Evolutionary conservation across 2,113 vertebrate species (phyloP).

Genomic region (Zosterops pallidus): DNA sequence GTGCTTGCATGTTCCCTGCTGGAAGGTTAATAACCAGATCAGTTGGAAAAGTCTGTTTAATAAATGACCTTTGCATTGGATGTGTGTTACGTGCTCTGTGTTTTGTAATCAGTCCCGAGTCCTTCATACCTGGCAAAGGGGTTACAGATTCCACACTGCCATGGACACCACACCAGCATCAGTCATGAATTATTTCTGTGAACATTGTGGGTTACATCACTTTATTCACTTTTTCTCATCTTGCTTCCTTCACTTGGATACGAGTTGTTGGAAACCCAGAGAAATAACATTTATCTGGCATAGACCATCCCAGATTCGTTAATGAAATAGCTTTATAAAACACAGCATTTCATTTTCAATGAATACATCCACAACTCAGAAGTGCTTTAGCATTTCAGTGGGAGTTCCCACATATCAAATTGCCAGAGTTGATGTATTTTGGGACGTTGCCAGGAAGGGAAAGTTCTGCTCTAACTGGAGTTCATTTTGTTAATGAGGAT

Average conservation of each 20-base stretch:
- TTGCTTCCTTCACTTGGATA: background rate
- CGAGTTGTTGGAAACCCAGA: background rate
- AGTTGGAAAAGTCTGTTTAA: background rate
- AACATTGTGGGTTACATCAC: background rate
- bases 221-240: background rate
- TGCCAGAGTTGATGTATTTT: background rate
- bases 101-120: background rate
- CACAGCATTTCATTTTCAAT: background rate
- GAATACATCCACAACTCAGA: background rate
- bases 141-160: background rate
- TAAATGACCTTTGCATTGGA: background rate
- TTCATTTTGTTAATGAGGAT: background rate
- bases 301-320: background rate
- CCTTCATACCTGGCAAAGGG: background rate
- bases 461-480: background rate
- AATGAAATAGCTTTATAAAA: background rate
- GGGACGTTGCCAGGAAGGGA: background rate
- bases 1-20: rapidly evolving
- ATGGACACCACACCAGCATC: background rate
- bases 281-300: background rate
- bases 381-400: background rate
- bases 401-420: background rate
- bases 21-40: background rate
- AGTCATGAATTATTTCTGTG: background rate
- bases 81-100: background rate